Conservation (phyloP, 2,113 vertebrate genomes). For the Ictalurus punctatus region DNA sequence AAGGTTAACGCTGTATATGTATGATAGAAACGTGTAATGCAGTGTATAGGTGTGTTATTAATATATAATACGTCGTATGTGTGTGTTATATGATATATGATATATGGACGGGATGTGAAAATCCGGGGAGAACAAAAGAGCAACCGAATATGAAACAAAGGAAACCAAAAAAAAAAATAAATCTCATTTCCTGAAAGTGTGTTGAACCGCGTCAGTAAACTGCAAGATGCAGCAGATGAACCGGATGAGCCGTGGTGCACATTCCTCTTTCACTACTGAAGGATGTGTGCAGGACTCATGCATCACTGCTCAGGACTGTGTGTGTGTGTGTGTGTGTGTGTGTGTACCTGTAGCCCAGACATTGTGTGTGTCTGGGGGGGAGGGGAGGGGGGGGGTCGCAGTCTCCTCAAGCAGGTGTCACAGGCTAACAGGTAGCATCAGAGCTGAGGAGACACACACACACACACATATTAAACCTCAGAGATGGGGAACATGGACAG, state of each 20-base stretch:
- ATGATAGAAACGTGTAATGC: not conserved
- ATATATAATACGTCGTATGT: not conserved
- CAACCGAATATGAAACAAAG: not conserved
- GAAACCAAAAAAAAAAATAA: not conserved
- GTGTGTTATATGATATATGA: not conserved
- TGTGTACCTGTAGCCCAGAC: constrained; percentile 49
- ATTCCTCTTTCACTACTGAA: constrained; percentile 16
- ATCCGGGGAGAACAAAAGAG: not conserved
- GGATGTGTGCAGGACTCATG: constrained; percentile 12
- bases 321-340: not conserved
- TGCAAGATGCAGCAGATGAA: not conserved
- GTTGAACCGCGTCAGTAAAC: not conserved
- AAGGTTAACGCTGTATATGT: not conserved
- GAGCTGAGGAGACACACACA: constrained; percentile 38
- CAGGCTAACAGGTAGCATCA: constrained; percentile 45
- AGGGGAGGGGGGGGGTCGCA: not conserved
- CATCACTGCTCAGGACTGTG: not conserved
- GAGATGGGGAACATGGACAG: not conserved
- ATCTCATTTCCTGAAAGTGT: not conserved
- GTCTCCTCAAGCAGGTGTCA: constrained; percentile 39
- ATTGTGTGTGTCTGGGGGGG: constrained; percentile 36
- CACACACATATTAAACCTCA: not conserved
- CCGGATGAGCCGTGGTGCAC: not conserved
- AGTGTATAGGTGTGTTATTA: not conserved
- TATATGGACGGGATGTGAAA: not conserved